Evolutionary conservation across 64 coral and sea anemone genomes (phyloP).

Genomic region (Montipora cactus): DNA sequence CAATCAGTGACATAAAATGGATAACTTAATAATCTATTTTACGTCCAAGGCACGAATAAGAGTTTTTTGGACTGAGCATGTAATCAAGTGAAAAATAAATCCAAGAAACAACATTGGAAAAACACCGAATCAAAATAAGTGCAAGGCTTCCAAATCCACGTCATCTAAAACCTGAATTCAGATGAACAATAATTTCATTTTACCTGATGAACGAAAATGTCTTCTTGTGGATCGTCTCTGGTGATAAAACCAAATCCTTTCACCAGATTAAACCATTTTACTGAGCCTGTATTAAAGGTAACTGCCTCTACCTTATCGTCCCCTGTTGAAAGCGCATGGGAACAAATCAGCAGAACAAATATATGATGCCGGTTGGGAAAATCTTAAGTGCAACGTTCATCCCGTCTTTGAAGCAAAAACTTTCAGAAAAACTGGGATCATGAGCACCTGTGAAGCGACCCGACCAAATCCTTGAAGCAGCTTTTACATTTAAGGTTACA

Average conservation of each 20-base stretch:
- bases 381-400: no score
- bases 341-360: neutral
- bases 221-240: constrained; percentile 73
- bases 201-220: constrained; percentile 95
- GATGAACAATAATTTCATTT: neutral
- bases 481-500: no score
- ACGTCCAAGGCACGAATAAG: neutral
- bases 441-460: no score
- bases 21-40: constrained; percentile 20
- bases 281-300: constrained; percentile 55
- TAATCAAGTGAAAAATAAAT: neutral
- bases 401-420: no score
- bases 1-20: constrained; percentile 2
- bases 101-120: neutral
- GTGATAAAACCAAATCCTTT: constrained; percentile 97
- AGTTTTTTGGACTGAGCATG: neutral
- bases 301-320: neutral
- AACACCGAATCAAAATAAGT: constrained; percentile 1
- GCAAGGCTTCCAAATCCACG: neutral
- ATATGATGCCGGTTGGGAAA: no score
- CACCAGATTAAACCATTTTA: constrained; percentile 93
- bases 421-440: no score
- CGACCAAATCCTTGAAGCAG: no score
- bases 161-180: neutral
- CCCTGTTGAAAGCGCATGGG: neutral